Conservation (phyloP, 2,113 vertebrate species). For the Thamnaconus septentrionalis region DNA sequence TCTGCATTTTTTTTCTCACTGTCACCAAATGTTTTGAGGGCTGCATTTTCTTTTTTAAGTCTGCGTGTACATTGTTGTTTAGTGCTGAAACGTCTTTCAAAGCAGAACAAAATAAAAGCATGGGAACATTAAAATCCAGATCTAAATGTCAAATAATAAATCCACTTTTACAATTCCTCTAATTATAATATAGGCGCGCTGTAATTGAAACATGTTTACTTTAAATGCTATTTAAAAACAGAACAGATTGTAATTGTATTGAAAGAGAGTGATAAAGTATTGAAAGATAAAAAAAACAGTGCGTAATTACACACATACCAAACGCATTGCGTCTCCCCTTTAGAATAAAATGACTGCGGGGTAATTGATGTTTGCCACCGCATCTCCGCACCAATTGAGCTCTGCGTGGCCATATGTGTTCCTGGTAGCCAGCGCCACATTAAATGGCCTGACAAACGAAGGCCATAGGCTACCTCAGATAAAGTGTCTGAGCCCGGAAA, state of each 20-base stretch:
- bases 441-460: constrained; percentile 71
- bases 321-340: background rate
- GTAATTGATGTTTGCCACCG: constrained; percentile 47
- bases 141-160: too few relatives aligned
- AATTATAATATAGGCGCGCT: too few relatives aligned
- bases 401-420: constrained; percentile 53
- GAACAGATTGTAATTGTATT: background rate
- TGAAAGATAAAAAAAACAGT: constrained; percentile 1
- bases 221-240: too few relatives aligned
- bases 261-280: background rate
- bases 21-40: background rate
- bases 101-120: background rate
- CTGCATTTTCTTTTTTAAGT: background rate
- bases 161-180: too few relatives aligned
- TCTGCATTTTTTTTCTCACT: background rate
- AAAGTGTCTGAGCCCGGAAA: constrained; percentile 69
- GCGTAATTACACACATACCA: constrained; percentile 53
- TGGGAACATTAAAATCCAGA: too few relatives aligned
- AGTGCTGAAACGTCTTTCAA: background rate
- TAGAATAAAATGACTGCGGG: constrained; percentile 33
- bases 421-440: constrained; percentile 56
- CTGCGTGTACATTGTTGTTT: background rate
- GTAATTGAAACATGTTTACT: too few relatives aligned
- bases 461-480: constrained; percentile 72
- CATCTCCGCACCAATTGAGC: constrained; percentile 38